Evolutionary conservation across 2,797 vertebrate genomes (phyloP).

Genomic region (Cynodonichthys magdalenae): DNA sequence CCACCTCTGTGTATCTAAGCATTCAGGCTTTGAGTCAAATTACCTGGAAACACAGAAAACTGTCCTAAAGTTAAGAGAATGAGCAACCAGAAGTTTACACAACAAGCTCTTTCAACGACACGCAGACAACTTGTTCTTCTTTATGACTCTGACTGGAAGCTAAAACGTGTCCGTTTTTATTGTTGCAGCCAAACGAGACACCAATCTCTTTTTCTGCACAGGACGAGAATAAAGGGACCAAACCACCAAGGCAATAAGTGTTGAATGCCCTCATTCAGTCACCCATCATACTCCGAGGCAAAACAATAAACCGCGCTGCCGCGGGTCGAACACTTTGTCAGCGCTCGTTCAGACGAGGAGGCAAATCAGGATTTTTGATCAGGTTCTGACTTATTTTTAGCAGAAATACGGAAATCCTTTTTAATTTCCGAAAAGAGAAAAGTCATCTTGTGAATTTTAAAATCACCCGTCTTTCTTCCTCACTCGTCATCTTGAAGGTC

Average conservation of each 20-base stretch:
- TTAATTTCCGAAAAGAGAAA: background rate
- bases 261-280: constrained; percentile 32
- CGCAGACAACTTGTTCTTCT: constrained; percentile 17
- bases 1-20: background rate
- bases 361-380: background rate
- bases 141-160: constrained; percentile 44
- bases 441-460: constrained; percentile 9
- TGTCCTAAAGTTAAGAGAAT: constrained; percentile 3
- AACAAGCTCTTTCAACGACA: background rate
- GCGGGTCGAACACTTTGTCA: constrained; percentile 24
- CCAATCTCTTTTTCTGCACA: constrained; percentile 1
- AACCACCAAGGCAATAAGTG: constrained; percentile 18
- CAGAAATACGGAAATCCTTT: background rate
- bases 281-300: background rate
- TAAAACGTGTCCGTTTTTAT: constrained; percentile 19
- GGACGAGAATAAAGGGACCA: constrained; percentile 23
- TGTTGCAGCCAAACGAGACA: background rate
- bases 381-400: background rate
- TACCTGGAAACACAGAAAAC: background rate
- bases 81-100: constrained; percentile 8
- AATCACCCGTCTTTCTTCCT: background rate
- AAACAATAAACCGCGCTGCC: constrained; percentile 7
- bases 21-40: constrained; percentile 25
- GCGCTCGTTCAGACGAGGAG: constrained; percentile 8
- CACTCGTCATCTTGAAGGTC: constrained; percentile 1